Percentiles rank a stretch among this genome's conserved stretches.
Conservation (phyloP, 1,140 invertebrate genomes). For the honey bee (Apis mellifera) region DNA sequence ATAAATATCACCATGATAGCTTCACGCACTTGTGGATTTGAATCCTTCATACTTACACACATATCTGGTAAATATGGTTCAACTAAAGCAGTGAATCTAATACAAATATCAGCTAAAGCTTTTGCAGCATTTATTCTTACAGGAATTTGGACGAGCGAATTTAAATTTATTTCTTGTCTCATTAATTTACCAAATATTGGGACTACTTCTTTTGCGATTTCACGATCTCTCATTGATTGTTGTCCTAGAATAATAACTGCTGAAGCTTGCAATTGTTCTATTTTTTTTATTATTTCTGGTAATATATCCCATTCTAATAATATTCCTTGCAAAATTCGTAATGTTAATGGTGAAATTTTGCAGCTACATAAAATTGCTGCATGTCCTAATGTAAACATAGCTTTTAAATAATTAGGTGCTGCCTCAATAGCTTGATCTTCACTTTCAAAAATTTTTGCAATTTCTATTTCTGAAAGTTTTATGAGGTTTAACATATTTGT, state of each 20-base stretch:
- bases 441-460: slow-evolving; percentile 67
- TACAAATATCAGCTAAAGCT: slow-evolving; percentile 84
- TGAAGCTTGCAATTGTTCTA: slow-evolving; percentile 68
- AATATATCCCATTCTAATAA: slow-evolving; percentile 73
- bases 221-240: slow-evolving; percentile 73
- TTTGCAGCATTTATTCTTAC: slow-evolving; percentile 85
- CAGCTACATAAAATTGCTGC: slow-evolving; percentile 71
- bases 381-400: slow-evolving; percentile 76
- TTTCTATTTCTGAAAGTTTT: slow-evolving; percentile 67
- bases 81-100: slow-evolving; percentile 84
- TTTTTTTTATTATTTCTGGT: slow-evolving; percentile 52
- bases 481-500: slow-evolving; percentile 68
- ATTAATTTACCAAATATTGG: slow-evolving; percentile 75
- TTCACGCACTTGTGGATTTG: slow-evolving; percentile 81
- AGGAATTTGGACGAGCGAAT: slow-evolving; percentile 73
- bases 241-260: slow-evolving; percentile 74
- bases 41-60: slow-evolving; percentile 84
- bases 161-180: slow-evolving; percentile 53
- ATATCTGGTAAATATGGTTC: slow-evolving; percentile 84
- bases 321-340: slow-evolving; percentile 72
- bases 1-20: slow-evolving; percentile 84
- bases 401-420: slow-evolving; percentile 63
- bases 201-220: slow-evolving; percentile 75
- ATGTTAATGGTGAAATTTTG: slow-evolving; percentile 62
- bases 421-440: slow-evolving; percentile 49